Evolutionary conservation across 2,888 invertebrate genomes (phyloP), one percentile per base, ranked within the genome.

Genomic region (Acanthosepion pharaonis): DNA sequence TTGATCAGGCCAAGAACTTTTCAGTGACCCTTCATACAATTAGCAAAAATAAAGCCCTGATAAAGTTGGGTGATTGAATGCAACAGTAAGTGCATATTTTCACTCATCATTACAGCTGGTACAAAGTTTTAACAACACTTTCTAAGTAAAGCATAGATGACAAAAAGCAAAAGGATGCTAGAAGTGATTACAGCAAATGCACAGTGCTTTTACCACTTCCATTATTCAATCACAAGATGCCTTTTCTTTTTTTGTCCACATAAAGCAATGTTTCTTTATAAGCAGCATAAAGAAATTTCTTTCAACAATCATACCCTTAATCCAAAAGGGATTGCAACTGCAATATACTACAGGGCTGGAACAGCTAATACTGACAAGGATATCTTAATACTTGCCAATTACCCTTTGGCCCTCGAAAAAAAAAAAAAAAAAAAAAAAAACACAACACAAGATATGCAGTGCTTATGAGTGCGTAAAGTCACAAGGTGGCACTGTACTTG

Each of bases 401-500:
- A 5, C 2, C 33, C n/a, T 78, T 23, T 5, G 42, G 42, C 3
- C 2, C 42, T 42, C 42, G 3, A 42, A 42, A 42, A 42, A 42
- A 42, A 42, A 42, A 42, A 42, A 42, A 3, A 42, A 42, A 42
- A 42, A 42, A 8, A n/a, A 78, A 9, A 78, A 11, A 78, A n/a
- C 33, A 33, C 33, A 78, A n/a, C 20, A n/a, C n/a, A 78, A 78
- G n/a, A 78, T 78, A 78, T 78, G 78, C 78, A 78, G 78, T 78
- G 78, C 78, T 78, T 78, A 78, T 33, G n/a, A 78, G 78, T 78
- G 78, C 78, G 3, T n/a, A 78, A 78, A n/a, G 78, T 78, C 78
- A 78, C 78, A 78, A n/a, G 78, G 78, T 78, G 78, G 78, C 78
- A 78, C 78, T 78, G 78, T 78, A 78, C 78, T 78, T 78, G 9